These are phyloP conservation scores for Lutraria rhynchaena DNA, from an alignment of 1,140 invertebrate genomes.

Conservation along the genomic window DNA sequence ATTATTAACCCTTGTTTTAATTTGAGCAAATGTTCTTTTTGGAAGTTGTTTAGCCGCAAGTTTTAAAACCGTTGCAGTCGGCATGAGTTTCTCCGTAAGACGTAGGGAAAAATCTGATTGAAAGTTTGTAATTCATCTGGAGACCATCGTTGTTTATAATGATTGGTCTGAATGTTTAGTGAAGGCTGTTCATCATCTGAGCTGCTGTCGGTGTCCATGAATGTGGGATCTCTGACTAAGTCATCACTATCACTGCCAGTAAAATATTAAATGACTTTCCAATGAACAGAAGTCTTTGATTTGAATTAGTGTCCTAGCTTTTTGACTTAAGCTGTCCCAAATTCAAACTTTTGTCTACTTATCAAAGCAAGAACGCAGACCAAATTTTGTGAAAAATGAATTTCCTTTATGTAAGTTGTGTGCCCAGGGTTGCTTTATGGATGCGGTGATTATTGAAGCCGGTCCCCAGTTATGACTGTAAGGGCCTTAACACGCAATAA, in stretches of 20 bases:
- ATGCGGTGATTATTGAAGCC: constrained; percentile 29
- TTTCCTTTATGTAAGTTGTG: no score
- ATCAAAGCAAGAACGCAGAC: no score
- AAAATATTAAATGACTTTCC: neutral
- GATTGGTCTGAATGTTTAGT: constrained; percentile 20
- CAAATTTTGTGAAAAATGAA: no score
- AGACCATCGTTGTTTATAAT: constrained; percentile 27
- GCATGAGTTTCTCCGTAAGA: constrained; percentile 32
- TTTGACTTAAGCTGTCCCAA: constrained; percentile 1
- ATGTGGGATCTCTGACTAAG: constrained; percentile 14
- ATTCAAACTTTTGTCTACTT: no score
- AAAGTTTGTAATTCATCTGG: constrained; percentile 31
- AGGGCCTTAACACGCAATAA: no score
- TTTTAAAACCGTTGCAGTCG: constrained; percentile 23
- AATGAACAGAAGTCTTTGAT: constrained; percentile 7
- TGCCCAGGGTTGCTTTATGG: no score
- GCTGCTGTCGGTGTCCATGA: no score
- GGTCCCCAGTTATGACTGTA: constrained; percentile 5
- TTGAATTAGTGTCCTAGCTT: neutral
- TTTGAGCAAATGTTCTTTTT: no score
- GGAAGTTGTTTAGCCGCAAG: no score
- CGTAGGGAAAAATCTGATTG: constrained; percentile 14
- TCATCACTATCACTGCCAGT: constrained; percentile 24
- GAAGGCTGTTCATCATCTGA: constrained; percentile 9
- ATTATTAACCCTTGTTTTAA: no score